Percentiles rank a stretch among this genome's conserved stretches.
Evolutionary conservation across 2,888 invertebrate genomes (phyloP).

Genomic region (Chrysotoxum bicinctum): DNA sequence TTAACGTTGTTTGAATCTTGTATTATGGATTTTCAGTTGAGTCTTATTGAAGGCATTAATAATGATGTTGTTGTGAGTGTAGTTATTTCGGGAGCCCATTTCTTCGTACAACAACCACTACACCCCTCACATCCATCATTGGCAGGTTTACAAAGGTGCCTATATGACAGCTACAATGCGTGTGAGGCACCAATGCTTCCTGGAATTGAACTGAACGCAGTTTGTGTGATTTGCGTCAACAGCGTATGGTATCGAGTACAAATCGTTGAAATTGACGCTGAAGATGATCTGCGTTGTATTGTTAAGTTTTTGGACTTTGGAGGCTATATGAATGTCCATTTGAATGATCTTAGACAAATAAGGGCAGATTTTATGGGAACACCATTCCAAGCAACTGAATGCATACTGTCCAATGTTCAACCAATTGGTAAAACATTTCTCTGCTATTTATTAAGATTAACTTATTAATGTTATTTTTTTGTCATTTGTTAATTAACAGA

Average conservation of each 20-base stretch:
- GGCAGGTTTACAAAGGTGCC: conserved; percentile 89
- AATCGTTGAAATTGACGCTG: conserved; percentile 85
- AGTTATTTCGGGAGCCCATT: conserved; percentile 92
- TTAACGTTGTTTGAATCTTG: too few species aligned
- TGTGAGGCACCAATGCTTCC: conserved; percentile 91
- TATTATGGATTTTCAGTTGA: conserved; percentile 84
- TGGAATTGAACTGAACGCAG: conserved; percentile 88
- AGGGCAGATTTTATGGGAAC: conserved; percentile 95
- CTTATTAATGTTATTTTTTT: conserved; percentile 12
- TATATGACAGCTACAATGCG: conserved; percentile 91
- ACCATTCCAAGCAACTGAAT: conserved; percentile 99
- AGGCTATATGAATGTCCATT: conserved; percentile 91
- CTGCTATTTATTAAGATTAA: neutral
- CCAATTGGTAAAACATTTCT: conserved; percentile 85
- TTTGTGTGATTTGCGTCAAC: conserved; percentile 91
- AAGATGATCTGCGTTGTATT: conserved; percentile 83
- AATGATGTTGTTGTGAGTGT: conserved; percentile 96
- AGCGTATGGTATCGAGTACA: conserved; percentile 95
- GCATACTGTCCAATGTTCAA: conserved; percentile 93
- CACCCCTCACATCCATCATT: conserved; percentile 96
- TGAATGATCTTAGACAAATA: conserved; percentile 92
- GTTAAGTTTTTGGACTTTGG: conserved; percentile 97
- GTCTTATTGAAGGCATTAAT: conserved; percentile 94
- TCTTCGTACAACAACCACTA: conserved; percentile 97
- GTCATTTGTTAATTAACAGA: conserved; percentile 81